Percentiles rank a stretch among this genome's conserved stretches.
Evolutionary conservation across 2,797 vertebrate genomes (phyloP).

Genomic region (Sebastes variabilis): DNA sequence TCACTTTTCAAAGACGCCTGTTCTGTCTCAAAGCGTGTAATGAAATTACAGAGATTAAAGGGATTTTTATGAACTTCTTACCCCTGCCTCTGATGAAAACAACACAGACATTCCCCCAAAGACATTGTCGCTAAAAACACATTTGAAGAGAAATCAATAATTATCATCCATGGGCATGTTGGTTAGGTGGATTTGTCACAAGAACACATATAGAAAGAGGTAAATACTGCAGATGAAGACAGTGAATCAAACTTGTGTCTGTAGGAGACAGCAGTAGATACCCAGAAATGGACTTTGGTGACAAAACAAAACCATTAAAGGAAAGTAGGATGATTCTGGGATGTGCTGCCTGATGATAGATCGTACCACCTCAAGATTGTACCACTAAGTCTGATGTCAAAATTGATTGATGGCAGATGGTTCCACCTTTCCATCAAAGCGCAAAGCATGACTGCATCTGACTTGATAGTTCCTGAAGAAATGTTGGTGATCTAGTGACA

Average conservation of each 20-base stretch:
- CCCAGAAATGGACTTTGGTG: not conserved
- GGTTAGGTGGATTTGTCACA: conserved; percentile 23
- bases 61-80: conserved; percentile 51
- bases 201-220: not conserved
- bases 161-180: conserved; percentile 19
- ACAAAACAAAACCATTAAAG: not conserved
- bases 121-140: conserved; percentile 23
- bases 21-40: conserved; percentile 56
- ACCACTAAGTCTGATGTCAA: not conserved
- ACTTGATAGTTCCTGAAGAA: not conserved
- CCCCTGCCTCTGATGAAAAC: conserved; percentile 7
- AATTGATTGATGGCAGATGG: not conserved
- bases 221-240: conserved; percentile 34
- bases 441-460: not conserved
- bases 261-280: not conserved
- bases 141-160: conserved; percentile 60
- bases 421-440: not conserved
- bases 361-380: conserved; percentile 9
- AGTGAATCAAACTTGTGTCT: conserved; percentile 36
- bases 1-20: conserved; percentile 37
- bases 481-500: not conserved
- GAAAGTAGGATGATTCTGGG: not conserved
- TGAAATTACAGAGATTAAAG: conserved; percentile 56
- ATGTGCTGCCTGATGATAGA: not conserved
- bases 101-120: conserved; percentile 36